phyloP scores from a whole-genome alignment of 2,113 vertebrate species.

The Leiothrix lutea region DNA sequence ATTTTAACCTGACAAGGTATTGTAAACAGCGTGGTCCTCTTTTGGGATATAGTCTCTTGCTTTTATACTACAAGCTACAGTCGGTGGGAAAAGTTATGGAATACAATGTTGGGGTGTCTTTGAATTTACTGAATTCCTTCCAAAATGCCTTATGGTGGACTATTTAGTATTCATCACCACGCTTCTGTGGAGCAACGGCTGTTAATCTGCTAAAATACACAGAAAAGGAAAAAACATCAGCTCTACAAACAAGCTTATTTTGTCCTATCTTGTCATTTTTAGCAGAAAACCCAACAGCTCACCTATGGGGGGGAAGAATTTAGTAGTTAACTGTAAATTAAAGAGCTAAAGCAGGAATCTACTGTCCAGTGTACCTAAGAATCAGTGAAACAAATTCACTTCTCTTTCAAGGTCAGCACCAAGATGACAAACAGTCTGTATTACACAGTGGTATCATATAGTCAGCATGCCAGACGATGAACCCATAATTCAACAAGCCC shows the following conservation, averaged over 20 bases:
- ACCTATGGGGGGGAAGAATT: background rate
- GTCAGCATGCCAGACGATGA: background rate
- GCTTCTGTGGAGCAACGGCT: constrained; percentile 7
- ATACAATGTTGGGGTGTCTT: background rate
- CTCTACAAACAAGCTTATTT: background rate
- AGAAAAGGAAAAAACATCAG: constrained; percentile 18
- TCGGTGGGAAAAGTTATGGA: background rate
- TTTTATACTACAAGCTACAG: background rate
- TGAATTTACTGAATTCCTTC: constrained; percentile 26
- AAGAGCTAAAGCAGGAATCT: background rate
- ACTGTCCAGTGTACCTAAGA: background rate
- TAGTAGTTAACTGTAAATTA: background rate
- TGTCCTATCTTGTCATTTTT: background rate
- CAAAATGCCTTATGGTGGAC: constrained; percentile 13
- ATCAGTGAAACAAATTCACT: background rate
- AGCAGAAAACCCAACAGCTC: background rate
- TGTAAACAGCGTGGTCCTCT: background rate
- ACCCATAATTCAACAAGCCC: constrained; percentile 1
- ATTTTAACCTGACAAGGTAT: background rate
- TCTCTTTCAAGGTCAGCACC: constrained; percentile 34
- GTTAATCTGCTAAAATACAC: constrained; percentile 44
- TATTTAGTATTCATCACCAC: constrained; percentile 46
- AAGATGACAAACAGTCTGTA: background rate
- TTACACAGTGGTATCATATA: background rate
- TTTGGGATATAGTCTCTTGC: background rate